A percentile compares a stretch with the other conserved stretches of the same genome.
These are phyloP conservation scores for Hycleus phaleratus DNA, from an alignment of 1,140 invertebrate species.

Conservation along the genomic window DNA sequence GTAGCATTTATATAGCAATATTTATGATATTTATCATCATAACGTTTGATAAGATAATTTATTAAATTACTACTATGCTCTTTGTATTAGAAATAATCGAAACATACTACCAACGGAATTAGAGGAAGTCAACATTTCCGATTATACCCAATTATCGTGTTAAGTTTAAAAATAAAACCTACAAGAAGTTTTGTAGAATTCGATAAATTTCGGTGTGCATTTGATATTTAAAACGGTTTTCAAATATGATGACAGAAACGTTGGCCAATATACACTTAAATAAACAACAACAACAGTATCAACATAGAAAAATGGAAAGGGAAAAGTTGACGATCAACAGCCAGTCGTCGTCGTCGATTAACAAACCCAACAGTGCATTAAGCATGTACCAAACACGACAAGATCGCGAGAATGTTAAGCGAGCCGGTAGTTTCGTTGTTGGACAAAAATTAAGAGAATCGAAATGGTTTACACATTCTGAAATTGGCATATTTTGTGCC, in stretches of 20 bases:
- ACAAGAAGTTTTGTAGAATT: background rate
- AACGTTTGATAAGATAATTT: background rate
- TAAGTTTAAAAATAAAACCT: too few relatives aligned
- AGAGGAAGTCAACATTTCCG: background rate
- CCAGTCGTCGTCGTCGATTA: background rate
- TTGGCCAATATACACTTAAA: constrained; percentile 12
- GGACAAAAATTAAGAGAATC: constrained; percentile 59
- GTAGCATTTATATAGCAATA: background rate
- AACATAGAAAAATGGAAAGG: background rate
- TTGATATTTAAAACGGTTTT: background rate
- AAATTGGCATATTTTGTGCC: constrained; percentile 56
- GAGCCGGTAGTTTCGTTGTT: constrained; percentile 55
- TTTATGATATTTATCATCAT: constrained; percentile 6
- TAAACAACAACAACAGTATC: constrained; percentile 1
- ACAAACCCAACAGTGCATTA: background rate
- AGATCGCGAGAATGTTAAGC: constrained; percentile 27
- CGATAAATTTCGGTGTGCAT: background rate
- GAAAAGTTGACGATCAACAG: background rate
- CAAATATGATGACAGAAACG: constrained; percentile 16
- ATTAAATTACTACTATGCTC: background rate
- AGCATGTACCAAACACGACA: constrained; percentile 44
- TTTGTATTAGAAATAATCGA: constrained; percentile 9
- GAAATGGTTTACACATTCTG: constrained; percentile 59
- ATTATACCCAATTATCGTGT: too few relatives aligned
- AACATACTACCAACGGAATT: background rate